Base-by-base conservation (phyloP, 1,140 invertebrate species). In the Linepithema humile region DNA sequence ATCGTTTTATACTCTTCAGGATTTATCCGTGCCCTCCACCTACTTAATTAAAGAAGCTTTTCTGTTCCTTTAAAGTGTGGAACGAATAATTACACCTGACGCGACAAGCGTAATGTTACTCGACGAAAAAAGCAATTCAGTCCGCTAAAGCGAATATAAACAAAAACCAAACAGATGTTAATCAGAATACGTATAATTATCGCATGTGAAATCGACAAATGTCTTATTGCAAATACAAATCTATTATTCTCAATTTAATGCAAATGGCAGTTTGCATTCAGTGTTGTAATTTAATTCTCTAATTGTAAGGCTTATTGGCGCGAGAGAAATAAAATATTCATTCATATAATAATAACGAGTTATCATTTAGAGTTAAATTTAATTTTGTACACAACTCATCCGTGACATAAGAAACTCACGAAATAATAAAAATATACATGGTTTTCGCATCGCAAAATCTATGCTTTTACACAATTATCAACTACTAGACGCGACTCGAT, bases 21-120 rank as follows among this genome's bases (percentile, higher is more conserved):
- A 82, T 80, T 80, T 69, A 80, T 43, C 75, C 75, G 12, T 64
- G 57, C 43, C 74, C 20, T 65, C 74, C 64, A 43, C 50, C 48
- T 80, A 80, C 12, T 64, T 80, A 80, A 80, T 80, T 80, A 69
- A 80, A 80, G 10, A 55, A 40, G 45, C 62, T 78, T 78, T 50
- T 69, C 50, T 69, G n/a, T 62, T 35, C 35, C 23, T 78, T 48
- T n/a, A 20, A 23, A 2, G 20, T 17, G 35, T 17, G 23, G n/a
- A 35, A 40, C 38, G 75, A 55, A 80, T 69, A 80, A 80, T 80
- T 80, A 70, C 12, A 12, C 12, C 12, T 80, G 26, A 80, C 48
- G 48, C 55, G 75, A 80, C 75, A 55, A 70, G 75, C 64, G 64
- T 3, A 38, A 57, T 70, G 7, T 70, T 43, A 43, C 38, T 15